Percentiles rank a stretch among this genome's conserved stretches.
Conservation (phyloP, 2,888 invertebrate species). For the Trichacis sp. region DNA sequence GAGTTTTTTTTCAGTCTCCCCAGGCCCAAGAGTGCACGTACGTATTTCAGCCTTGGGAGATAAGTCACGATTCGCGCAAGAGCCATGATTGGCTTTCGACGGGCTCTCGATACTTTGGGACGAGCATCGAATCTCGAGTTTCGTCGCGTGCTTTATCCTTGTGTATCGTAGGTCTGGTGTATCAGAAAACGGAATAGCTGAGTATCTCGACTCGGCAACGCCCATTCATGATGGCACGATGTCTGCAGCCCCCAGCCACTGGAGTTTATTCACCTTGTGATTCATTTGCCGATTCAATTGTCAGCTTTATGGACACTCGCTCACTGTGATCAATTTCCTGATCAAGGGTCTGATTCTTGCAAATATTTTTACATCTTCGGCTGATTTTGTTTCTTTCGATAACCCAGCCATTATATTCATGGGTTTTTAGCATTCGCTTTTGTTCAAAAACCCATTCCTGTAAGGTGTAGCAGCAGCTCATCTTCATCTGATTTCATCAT, state of each 20-base stretch:
- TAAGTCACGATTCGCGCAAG: constrained; percentile 39
- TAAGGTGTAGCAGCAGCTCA: too few species aligned
- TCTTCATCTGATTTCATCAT: too few species aligned
- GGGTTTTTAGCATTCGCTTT: too few species aligned
- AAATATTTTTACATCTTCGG: too few species aligned
- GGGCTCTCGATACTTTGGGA: constrained; percentile 26
- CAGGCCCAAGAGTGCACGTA: constrained; percentile 8
- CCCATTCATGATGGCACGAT: constrained; percentile 29
- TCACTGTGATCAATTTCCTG: too few species aligned
- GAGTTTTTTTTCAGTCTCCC: too few species aligned
- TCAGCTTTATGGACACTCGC: constrained; percentile 20
- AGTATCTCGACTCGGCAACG: constrained; percentile 26
- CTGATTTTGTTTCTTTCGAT: too few species aligned
- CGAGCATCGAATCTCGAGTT: constrained; percentile 39
- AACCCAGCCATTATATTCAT: too few species aligned
- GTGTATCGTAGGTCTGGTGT: constrained; percentile 34
- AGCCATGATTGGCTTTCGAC: constrained; percentile 39
- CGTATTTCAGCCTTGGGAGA: constrained; percentile 26
- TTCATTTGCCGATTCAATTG: constrained; percentile 54
- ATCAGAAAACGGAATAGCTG: constrained; percentile 27
- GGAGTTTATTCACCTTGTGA: constrained; percentile 17
- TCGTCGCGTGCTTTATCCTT: constrained; percentile 45
- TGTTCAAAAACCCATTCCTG: too few species aligned
- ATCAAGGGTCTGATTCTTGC: too few species aligned
- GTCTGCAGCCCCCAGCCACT: constrained; percentile 4